These are phyloP conservation scores for Ethmia dodecea DNA, from an alignment of 2,888 invertebrate genomes.

Conservation along the genomic window DNA sequence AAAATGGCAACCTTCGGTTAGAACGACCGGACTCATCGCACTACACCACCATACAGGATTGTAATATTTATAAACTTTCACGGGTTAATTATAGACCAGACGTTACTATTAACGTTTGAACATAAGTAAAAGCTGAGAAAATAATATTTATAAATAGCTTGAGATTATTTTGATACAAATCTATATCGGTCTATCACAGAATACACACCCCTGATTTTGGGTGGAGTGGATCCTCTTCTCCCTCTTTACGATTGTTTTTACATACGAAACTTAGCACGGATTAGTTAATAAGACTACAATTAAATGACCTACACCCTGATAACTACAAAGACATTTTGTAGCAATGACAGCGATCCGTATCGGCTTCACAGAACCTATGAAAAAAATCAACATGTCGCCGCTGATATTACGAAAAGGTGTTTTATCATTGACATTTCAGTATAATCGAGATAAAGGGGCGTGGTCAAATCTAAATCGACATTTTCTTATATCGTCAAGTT, in stretches of 20 bases:
- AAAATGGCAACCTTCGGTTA: constrained; percentile 74
- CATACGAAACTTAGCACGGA: constrained; percentile 66
- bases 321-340: constrained; percentile 77
- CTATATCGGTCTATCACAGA: constrained; percentile 70
- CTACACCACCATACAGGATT: constrained; percentile 64
- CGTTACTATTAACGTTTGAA: constrained; percentile 76
- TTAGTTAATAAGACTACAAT: constrained; percentile 65
- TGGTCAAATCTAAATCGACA: constrained; percentile 47
- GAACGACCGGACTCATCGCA: constrained; percentile 58
- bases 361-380: constrained; percentile 76
- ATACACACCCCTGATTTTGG: constrained; percentile 76
- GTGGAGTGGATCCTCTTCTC: constrained; percentile 71
- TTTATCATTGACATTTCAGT: constrained; percentile 60
- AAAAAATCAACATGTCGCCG: constrained; percentile 77
- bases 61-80: constrained; percentile 77
- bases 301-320: constrained; percentile 76
- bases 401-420: constrained; percentile 61
- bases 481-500: constrained; percentile 9
- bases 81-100: constrained; percentile 74
- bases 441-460: constrained; percentile 46
- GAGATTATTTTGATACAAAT: constrained; percentile 77
- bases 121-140: constrained; percentile 77
- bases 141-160: constrained; percentile 79
- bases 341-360: constrained; percentile 75
- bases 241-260: constrained; percentile 53